These are phyloP conservation scores for Dipus sagitta DNA, from an alignment of 2,797 vertebrate species.

Conservation along the genomic window DNA sequence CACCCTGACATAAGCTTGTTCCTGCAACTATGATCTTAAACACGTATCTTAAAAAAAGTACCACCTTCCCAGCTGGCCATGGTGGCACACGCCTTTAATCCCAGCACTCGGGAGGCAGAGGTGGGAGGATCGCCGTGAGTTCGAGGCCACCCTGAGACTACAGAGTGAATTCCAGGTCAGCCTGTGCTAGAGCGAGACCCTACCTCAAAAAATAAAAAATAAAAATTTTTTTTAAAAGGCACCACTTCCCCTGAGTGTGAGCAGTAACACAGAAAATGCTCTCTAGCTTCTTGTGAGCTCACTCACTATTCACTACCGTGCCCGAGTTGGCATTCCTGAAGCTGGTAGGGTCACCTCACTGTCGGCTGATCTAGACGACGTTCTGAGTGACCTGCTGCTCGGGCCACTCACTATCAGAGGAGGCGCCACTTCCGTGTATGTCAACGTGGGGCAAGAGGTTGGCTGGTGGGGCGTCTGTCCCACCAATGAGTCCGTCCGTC, in stretches of 20 bases:
- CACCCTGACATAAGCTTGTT: not conserved
- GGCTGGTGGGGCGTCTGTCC: rapidly evolving
- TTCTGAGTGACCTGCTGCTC: not conserved
- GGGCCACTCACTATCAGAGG: not conserved
- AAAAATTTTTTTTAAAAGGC: no score
- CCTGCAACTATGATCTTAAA: not conserved
- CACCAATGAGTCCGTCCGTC: not conserved
- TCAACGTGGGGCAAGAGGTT: not conserved
- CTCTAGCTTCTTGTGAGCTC: not conserved
- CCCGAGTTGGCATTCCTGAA: not conserved
- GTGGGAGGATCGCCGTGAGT: no score
- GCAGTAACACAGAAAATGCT: not conserved
- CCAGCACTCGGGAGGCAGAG: no score
- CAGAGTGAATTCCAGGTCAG: no score
- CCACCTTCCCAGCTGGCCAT: no score
- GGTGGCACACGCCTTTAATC: no score
- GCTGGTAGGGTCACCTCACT: not conserved
- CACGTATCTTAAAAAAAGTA: not conserved
- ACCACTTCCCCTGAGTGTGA: no score
- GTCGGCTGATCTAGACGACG: not conserved
- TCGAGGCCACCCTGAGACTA: no score
- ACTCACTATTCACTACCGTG: not conserved
- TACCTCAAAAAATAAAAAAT: no score
- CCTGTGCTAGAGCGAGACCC: no score
- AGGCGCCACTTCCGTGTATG: not conserved